Evolutionary conservation across 2,797 vertebrate species (phyloP).

Genomic region (Pachyuromys duprasi): DNA sequence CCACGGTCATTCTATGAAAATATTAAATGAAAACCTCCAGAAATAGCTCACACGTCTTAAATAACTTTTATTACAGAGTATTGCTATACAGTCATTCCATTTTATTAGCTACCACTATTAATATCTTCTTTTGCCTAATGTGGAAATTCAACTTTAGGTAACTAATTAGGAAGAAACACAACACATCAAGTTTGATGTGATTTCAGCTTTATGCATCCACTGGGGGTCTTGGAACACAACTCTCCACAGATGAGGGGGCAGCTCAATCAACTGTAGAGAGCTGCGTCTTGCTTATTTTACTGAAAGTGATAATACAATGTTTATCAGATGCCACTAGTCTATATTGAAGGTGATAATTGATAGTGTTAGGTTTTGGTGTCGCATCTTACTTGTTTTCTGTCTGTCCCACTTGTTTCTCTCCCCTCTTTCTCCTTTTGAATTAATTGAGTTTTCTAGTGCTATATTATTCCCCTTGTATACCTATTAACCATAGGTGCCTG

Average conservation of each 20-base stretch:
- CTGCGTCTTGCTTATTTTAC: background rate
- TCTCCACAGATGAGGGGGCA: background rate
- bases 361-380: background rate
- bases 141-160: background rate
- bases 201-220: background rate
- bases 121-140: background rate
- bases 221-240: too few relatives aligned
- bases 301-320: background rate
- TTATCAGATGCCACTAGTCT: background rate
- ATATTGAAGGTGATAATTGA: background rate
- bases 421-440: background rate
- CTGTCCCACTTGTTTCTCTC: background rate
- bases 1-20: background rate
- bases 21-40: background rate
- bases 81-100: background rate
- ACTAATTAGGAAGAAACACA: background rate
- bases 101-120: background rate
- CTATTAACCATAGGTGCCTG: background rate
- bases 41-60: background rate
- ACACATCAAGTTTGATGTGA: too few relatives aligned
- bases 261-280: too few relatives aligned
- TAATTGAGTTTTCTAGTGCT: background rate
- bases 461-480: background rate
- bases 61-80: background rate
- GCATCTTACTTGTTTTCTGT: conserved; percentile 15